phyloP scores from a whole-genome alignment of 2,113 vertebrate species.

The Pseudorectes ferrugineus region DNA sequence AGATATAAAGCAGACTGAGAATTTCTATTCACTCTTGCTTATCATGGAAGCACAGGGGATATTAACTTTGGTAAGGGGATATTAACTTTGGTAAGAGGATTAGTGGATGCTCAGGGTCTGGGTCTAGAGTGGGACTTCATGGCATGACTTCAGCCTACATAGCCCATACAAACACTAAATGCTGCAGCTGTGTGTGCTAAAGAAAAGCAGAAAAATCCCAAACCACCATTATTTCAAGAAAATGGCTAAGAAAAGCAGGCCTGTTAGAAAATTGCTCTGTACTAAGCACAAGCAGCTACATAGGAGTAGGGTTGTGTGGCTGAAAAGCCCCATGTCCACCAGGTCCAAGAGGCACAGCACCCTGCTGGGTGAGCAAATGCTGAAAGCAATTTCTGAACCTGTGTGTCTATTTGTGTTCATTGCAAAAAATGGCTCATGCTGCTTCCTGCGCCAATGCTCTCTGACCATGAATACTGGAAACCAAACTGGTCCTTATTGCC shows the following conservation, averaged over 20 bases:
- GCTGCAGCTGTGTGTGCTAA: background rate
- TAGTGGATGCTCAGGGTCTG: background rate
- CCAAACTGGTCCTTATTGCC: background rate
- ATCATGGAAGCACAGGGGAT: constrained; percentile 34
- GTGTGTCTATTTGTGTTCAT: rapidly evolving
- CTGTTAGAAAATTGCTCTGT: background rate
- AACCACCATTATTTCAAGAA: background rate
- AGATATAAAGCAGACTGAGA: constrained; percentile 19
- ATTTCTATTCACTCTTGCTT: constrained; percentile 43
- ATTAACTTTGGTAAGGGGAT: constrained; percentile 50
- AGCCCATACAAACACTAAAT: background rate
- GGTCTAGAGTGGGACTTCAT: constrained; percentile 4
- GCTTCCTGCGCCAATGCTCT: rapidly evolving
- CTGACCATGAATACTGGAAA: background rate
- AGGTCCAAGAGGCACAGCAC: background rate
- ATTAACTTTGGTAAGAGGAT: constrained; percentile 60
- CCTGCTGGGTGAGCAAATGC: background rate
- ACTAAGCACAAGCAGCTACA: background rate
- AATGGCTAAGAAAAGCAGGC: background rate
- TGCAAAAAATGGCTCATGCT: background rate
- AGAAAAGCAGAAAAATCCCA: background rate
- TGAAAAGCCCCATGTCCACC: background rate
- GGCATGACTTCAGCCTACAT: background rate
- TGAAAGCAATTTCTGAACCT: background rate
- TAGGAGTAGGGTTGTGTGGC: background rate